phyloP scores from a whole-genome alignment of 1,140 invertebrate species.

The Hyposmocoma kahamanoa region DNA sequence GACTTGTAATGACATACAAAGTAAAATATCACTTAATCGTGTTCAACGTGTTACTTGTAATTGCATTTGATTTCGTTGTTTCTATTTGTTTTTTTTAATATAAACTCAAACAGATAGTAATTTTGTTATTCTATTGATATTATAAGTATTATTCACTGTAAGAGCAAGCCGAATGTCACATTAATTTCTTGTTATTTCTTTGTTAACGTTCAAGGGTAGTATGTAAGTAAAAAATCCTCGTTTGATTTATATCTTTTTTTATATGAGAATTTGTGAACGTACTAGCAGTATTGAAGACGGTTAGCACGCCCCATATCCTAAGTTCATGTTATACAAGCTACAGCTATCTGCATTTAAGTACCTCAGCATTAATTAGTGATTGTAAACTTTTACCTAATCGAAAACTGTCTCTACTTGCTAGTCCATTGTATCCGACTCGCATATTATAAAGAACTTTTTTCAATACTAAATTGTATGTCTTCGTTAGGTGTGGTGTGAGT shows the following conservation, averaged over 20 bases:
- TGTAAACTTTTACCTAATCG: too few relatives aligned
- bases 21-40: slow-evolving; percentile 21
- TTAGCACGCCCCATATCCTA: slow-evolving; percentile 26
- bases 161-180: slow-evolving; percentile 25
- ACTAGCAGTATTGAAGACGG: slow-evolving; percentile 45
- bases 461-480: too few relatives aligned
- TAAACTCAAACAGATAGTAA: slow-evolving; percentile 23
- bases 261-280: slow-evolving; percentile 26
- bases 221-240: slow-evolving; percentile 27
- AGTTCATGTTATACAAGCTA: slow-evolving; percentile 15
- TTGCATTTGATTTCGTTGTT: slow-evolving; percentile 36
- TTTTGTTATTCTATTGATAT: slow-evolving; percentile 35
- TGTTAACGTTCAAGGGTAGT: slow-evolving; percentile 37
- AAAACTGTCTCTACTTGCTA: too few relatives aligned
- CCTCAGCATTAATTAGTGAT: slow-evolving; percentile 4
- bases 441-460: too few relatives aligned
- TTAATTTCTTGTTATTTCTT: slow-evolving; percentile 23
- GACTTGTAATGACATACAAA: slow-evolving; percentile 6
- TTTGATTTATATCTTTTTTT: slow-evolving; percentile 23
- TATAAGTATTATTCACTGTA: slow-evolving; percentile 32
- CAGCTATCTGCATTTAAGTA: slow-evolving; percentile 39
- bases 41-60: slow-evolving; percentile 35
- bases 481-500: neutral
- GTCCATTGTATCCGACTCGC: too few relatives aligned
- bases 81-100: slow-evolving; percentile 30